A percentile compares a stretch with the other conserved stretches of the same genome.
Conservation (phyloP, 1,140 invertebrate genomes). For the Apis laboriosa region DNA sequence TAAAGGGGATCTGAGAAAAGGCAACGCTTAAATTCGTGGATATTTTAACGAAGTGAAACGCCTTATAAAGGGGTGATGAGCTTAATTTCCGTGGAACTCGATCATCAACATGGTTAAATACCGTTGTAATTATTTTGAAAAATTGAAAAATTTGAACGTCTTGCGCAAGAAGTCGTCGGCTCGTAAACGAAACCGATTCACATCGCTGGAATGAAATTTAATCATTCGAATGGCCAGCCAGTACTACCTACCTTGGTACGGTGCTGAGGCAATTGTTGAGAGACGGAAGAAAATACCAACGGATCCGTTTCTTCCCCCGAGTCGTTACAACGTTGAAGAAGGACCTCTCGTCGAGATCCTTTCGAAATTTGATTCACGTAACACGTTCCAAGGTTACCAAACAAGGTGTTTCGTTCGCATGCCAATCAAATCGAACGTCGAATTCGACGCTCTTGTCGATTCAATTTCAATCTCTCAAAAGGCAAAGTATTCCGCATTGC, state of each 20-base stretch:
- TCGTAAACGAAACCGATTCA: background rate
- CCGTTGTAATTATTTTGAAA: background rate
- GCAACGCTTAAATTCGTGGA: background rate
- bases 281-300: background rate
- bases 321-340: background rate
- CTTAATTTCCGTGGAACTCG: background rate
- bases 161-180: background rate
- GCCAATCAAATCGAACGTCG: background rate
- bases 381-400: background rate
- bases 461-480: background rate
- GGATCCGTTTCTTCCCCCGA: background rate
- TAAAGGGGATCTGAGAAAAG: background rate
- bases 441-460: background rate
- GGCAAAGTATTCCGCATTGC: background rate
- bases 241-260: too few species aligned
- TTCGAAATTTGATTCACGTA: conserved; percentile 34
- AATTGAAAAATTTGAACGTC: too few species aligned
- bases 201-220: background rate
- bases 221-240: background rate
- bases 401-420: background rate
- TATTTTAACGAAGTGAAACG: background rate
- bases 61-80: background rate
- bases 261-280: background rate
- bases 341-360: background rate
- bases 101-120: too few species aligned